phyloP scores from a whole-genome alignment of 2,888 invertebrate genomes.

The Noctua janthina region DNA sequence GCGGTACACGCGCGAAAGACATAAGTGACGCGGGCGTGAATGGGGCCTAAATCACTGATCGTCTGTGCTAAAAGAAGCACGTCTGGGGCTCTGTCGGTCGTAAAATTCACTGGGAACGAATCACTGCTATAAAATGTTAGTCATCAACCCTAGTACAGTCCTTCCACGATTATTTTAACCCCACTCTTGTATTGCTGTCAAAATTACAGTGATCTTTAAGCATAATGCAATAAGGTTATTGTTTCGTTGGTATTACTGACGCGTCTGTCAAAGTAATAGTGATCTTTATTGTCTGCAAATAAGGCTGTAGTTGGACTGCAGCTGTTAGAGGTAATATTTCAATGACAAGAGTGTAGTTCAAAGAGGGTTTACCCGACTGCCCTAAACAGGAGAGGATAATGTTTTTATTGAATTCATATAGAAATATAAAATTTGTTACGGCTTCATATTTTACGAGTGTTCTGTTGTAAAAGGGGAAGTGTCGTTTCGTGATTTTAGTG shows the following conservation, averaged over 20 bases:
- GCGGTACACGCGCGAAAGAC: neutral
- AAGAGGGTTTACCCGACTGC: slow-evolving; percentile 21
- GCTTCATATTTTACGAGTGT: slow-evolving; percentile 34
- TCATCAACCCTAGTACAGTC: slow-evolving; percentile 32
- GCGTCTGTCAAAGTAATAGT: neutral
- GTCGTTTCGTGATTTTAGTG: slow-evolving; percentile 40
- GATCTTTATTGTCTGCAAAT: neutral
- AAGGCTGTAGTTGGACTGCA: neutral
- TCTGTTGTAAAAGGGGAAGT: slow-evolving; percentile 18
- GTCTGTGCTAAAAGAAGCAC: slow-evolving; percentile 9
- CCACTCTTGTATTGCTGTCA: neutral
- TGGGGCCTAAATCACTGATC: neutral
- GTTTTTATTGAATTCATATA: slow-evolving; percentile 51
- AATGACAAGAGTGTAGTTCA: slow-evolving; percentile 4
- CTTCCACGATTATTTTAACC: neutral
- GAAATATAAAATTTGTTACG: slow-evolving; percentile 42
- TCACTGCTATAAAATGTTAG: slow-evolving; percentile 44
- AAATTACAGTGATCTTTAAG: neutral
- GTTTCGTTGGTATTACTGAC: neutral
- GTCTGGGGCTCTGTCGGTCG: slow-evolving; percentile 8
- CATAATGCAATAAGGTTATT: neutral
- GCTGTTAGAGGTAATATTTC: neutral
- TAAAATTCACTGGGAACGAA: slow-evolving; percentile 46
- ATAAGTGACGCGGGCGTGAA: neutral
- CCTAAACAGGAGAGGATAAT: slow-evolving; percentile 13